Evolutionary conservation across 2,797 vertebrate species (phyloP).

Genomic region (Synaphobranchus kaupii): DNA sequence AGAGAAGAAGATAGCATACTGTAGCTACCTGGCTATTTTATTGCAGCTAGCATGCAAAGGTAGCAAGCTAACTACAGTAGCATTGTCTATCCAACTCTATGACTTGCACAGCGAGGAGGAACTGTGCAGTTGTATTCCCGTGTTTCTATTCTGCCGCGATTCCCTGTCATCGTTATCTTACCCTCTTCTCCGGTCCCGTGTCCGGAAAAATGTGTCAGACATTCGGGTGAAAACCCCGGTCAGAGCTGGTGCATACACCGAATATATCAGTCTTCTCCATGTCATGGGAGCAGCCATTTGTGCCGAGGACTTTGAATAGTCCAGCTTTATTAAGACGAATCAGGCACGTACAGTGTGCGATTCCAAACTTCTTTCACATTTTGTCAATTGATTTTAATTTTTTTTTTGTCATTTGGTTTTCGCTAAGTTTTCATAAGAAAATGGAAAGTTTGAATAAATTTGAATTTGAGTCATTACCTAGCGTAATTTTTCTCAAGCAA

Average conservation of each 20-base stretch:
- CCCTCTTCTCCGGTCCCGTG: slow-evolving; percentile 72
- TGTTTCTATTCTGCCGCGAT: not conserved
- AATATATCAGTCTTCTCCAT: slow-evolving; percentile 72
- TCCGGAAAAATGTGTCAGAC: slow-evolving; percentile 68
- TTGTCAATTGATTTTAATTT: too few species aligned
- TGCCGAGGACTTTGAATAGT: slow-evolving; percentile 54
- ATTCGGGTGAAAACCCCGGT: slow-evolving; percentile 70
- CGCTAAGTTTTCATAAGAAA: not conserved
- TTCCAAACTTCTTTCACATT: not conserved
- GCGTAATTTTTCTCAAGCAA: not conserved
- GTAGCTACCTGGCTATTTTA: too few species aligned
- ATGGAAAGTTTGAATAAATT: not conserved
- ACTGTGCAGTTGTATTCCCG: not conserved
- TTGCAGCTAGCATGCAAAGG: not conserved
- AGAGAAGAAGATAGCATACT: not conserved
- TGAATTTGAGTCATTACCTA: too few species aligned
- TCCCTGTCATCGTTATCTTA: slow-evolving; percentile 52
- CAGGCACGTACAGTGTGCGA: not conserved
- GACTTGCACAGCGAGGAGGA: not conserved
- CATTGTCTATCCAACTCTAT: not conserved
- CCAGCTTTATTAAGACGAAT: slow-evolving; percentile 9
- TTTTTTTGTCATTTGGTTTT: not conserved
- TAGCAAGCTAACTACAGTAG: not conserved
- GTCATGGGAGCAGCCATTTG: slow-evolving; percentile 77
- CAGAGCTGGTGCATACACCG: slow-evolving; percentile 68